Percentiles rank a stretch among this genome's conserved stretches.
Conservation (phyloP, 2,888 invertebrate genomes). For the Laspeyria flexula region DNA sequence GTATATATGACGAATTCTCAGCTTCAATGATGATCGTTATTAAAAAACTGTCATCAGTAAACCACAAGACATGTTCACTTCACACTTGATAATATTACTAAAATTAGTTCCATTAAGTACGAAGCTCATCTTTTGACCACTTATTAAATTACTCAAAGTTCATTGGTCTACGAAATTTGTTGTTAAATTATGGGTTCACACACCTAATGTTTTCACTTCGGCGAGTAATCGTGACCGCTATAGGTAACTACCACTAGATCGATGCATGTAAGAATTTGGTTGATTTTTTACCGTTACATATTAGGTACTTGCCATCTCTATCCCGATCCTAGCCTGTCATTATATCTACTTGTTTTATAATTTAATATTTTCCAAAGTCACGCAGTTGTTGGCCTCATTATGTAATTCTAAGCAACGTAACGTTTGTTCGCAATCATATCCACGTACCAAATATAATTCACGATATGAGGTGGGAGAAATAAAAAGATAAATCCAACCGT, state of each 20-base stretch:
- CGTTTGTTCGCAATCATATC: constrained; percentile 48
- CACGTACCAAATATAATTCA: constrained; percentile 48
- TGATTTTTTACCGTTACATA: constrained; percentile 70
- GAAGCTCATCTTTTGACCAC: constrained; percentile 67
- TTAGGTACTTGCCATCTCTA: constrained; percentile 55
- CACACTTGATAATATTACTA: constrained; percentile 65
- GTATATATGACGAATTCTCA: constrained; percentile 24
- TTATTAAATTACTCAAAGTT: constrained; percentile 78
- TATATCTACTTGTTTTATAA: constrained; percentile 56
- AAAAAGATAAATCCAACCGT: constrained; percentile 43
- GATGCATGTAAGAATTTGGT: constrained; percentile 75
- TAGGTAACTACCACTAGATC: constrained; percentile 70
- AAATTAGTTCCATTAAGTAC: constrained; percentile 68
- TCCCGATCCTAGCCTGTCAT: constrained; percentile 61
- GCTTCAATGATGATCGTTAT: constrained; percentile 19
- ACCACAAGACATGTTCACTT: constrained; percentile 65
- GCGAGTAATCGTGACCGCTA: constrained; percentile 75
- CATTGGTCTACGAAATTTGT: constrained; percentile 78
- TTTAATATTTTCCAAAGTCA: constrained; percentile 59
- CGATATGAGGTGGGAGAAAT: constrained; percentile 37
- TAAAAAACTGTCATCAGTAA: constrained; percentile 62
- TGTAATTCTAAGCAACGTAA: constrained; percentile 46
- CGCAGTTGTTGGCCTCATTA: constrained; percentile 50
- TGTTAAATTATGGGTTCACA: constrained; percentile 82
- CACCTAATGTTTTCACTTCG: constrained; percentile 80